Evolutionary conservation across 1,140 invertebrate species (phyloP).

Genomic region (Colletes gigas): DNA sequence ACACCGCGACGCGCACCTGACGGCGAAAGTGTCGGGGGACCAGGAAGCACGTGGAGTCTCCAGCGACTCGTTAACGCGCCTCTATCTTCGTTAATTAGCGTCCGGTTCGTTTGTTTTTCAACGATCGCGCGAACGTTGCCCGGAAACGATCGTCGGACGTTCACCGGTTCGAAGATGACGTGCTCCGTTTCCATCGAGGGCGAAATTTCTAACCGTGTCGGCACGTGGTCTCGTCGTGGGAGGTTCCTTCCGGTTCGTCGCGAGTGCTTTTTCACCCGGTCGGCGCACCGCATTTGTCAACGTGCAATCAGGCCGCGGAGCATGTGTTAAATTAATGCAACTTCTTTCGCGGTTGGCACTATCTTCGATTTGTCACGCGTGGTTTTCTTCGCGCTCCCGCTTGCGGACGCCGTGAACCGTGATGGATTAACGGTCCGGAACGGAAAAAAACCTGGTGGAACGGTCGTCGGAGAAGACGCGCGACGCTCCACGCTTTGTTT

Average conservation of each 20-base stretch:
- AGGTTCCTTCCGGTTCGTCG: constrained; percentile 14
- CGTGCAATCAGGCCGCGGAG: constrained; percentile 40
- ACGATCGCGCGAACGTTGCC: background rate
- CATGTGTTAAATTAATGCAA: constrained; percentile 58
- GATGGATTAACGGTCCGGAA: constrained; percentile 64
- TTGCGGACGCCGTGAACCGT: constrained; percentile 45
- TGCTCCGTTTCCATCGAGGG: no score
- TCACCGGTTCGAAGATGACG: no score
- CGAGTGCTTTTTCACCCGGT: background rate
- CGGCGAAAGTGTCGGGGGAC: constrained; percentile 21
- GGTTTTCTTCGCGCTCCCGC: constrained; percentile 54
- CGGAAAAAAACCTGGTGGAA: constrained; percentile 28
- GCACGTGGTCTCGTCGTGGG: constrained; percentile 34
- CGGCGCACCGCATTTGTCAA: constrained; percentile 54
- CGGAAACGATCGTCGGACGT: no score
- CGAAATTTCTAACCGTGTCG: background rate
- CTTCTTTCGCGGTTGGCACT: constrained; percentile 53
- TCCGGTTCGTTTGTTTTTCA: background rate
- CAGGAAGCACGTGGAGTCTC: constrained; percentile 26
- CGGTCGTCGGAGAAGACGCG: background rate
- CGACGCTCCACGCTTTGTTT: constrained; percentile 1
- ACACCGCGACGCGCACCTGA: constrained; percentile 31
- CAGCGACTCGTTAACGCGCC: constrained; percentile 11
- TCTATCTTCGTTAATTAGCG: constrained; percentile 14
- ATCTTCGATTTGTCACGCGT: constrained; percentile 65